Conservation (phyloP, 1,140 invertebrate species). For the Drosophila nebulosa region DNA sequence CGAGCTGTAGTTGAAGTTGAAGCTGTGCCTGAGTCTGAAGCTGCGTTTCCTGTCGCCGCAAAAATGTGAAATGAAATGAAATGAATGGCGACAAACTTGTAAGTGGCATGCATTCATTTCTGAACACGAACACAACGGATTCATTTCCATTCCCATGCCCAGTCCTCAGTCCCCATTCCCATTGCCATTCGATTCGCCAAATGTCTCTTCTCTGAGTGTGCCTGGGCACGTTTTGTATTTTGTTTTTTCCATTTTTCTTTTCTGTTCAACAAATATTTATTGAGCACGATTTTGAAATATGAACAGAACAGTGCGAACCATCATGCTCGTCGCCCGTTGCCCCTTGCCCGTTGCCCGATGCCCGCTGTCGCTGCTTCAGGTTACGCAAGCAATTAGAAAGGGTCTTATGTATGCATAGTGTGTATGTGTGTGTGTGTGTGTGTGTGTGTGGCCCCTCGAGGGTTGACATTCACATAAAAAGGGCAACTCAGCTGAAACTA, state of each 20-base stretch:
- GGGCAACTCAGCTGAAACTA: conserved; percentile 41
- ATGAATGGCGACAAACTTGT: conserved; percentile 68
- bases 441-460: conserved; percentile 20
- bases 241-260: conserved; percentile 41
- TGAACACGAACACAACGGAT: conserved; percentile 36
- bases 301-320: conserved; percentile 53
- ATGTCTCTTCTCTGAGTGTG: conserved; percentile 29
- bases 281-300: conserved; percentile 77
- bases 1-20: conserved; percentile 5
- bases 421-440: not conserved
- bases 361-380: conserved; percentile 44
- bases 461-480: conserved; percentile 67
- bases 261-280: conserved; percentile 67
- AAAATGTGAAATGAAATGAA: conserved; percentile 38
- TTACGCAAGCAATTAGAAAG: conserved; percentile 76
- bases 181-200: conserved; percentile 42
- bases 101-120: conserved; percentile 75
- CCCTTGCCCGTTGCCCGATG: not conserved
- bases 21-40: conserved; percentile 36
- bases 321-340: too few species aligned
- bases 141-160: not conserved
- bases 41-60: conserved; percentile 56
- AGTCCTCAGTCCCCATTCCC: not conserved
- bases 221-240: conserved; percentile 51
- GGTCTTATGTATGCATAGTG: conserved; percentile 32